These are phyloP conservation scores for Saguinus imperator DNA, from an alignment of 2,113 vertebrate species.

Conservation along the genomic window DNA sequence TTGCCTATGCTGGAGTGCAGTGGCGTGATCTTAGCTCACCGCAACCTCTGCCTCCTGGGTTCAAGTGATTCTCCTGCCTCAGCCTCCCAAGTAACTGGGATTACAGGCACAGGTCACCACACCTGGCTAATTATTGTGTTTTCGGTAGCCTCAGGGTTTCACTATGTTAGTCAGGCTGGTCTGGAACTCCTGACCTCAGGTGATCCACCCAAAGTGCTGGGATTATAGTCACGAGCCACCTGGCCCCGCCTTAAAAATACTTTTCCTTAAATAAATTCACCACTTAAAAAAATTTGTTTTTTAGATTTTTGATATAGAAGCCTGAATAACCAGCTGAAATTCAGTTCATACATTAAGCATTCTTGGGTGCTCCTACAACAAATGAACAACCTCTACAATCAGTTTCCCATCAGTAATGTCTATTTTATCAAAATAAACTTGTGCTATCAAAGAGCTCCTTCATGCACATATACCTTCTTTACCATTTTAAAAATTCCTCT, in stretches of 20 bases:
- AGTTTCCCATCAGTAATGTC: background rate
- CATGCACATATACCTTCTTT: background rate
- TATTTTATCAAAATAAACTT: background rate
- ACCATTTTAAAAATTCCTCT: background rate
- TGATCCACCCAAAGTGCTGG: too few species aligned
- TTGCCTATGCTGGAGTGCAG: too few species aligned
- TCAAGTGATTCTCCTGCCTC: too few species aligned
- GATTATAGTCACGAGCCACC: too few species aligned
- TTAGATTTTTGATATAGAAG: background rate
- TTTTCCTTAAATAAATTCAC: constrained; percentile 1
- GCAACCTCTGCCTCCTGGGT: too few species aligned
- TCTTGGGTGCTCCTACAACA: background rate
- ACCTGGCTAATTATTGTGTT: too few species aligned
- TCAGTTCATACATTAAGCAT: background rate
- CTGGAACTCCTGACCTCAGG: too few species aligned
- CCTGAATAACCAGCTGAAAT: background rate
- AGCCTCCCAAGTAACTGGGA: too few species aligned
- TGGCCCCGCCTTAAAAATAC: background rate
- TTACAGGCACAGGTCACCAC: too few species aligned
- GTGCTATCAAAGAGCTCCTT: background rate
- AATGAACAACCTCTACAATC: background rate
- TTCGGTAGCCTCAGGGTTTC: too few species aligned
- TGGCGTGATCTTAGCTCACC: too few species aligned
- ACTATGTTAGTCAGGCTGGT: too few species aligned
- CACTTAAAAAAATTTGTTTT: background rate